A percentile compares a stretch with the other conserved stretches of the same genome.
Conservation (phyloP, 2,797 vertebrate species). For the Hydrocynus forskahlii region DNA sequence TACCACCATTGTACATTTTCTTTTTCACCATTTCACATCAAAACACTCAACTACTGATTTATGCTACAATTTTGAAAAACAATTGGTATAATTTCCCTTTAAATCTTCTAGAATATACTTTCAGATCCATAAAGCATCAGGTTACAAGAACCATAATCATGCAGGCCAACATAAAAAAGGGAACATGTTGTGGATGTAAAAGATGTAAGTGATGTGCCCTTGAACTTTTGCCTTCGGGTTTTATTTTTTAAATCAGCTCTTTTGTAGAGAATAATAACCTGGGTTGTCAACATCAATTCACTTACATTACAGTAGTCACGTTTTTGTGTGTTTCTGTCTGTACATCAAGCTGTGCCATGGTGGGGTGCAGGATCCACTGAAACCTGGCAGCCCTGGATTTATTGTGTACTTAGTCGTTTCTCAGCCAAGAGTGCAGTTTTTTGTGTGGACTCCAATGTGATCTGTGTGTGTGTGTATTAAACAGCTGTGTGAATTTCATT, state of each 20-base stretch:
- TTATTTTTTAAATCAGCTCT: slow-evolving; percentile 66
- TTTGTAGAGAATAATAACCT: slow-evolving; percentile 61
- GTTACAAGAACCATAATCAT: slow-evolving; percentile 42
- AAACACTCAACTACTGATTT: background rate
- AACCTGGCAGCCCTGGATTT: slow-evolving; percentile 32
- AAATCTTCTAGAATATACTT: slow-evolving; percentile 31
- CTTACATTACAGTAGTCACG: slow-evolving; percentile 52
- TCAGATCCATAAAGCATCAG: slow-evolving; percentile 45
- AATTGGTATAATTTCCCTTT: background rate
- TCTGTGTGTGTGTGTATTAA: slow-evolving; percentile 13
- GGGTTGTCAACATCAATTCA: slow-evolving; percentile 63
- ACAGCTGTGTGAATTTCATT: slow-evolving; percentile 25
- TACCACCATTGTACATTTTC: background rate
- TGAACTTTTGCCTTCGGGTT: slow-evolving; percentile 47
- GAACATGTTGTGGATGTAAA: slow-evolving; percentile 39
- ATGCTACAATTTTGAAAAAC: background rate
- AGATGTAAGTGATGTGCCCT: slow-evolving; percentile 41
- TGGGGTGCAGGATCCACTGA: slow-evolving; percentile 43
- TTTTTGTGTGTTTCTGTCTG: slow-evolving; percentile 44
- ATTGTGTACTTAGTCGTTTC: slow-evolving; percentile 35
- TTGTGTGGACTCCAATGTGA: slow-evolving; percentile 19
- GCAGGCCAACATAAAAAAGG: slow-evolving; percentile 34
- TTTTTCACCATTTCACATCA: background rate
- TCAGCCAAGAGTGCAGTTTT: slow-evolving; percentile 35
- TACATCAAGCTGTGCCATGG: slow-evolving; percentile 36